Conservation (phyloP, 2,888 invertebrate species). For the Galerucella nymphaeae region DNA sequence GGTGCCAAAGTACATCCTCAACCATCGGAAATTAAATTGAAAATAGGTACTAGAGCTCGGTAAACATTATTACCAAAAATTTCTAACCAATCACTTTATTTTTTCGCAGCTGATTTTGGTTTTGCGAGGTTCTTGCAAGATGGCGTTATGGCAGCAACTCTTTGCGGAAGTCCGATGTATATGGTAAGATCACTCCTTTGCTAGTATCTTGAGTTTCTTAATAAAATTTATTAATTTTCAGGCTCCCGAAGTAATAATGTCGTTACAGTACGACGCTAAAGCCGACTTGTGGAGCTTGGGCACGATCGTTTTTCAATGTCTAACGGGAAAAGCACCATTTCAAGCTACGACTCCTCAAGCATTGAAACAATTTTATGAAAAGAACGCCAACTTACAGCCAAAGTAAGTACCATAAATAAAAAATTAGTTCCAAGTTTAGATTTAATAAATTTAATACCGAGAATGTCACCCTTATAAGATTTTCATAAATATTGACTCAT, state of each 20-base stretch:
- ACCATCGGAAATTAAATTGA: constrained; percentile 89
- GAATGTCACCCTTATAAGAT: no score
- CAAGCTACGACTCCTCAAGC: constrained; percentile 98
- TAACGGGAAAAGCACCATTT: constrained; percentile 99
- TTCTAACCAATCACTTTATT: background rate
- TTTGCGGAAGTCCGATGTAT: constrained; percentile 99
- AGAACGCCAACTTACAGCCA: constrained; percentile 89
- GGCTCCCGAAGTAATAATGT: constrained; percentile 99
- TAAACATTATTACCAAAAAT: no score
- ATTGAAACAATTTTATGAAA: constrained; percentile 96
- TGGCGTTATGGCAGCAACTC: constrained; percentile 99
- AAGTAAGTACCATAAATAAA: constrained; percentile 73
- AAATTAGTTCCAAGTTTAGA: background rate
- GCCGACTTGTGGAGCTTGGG: constrained; percentile 99
- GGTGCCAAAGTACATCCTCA: constrained; percentile 75
- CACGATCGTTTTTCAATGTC: constrained; percentile 89
- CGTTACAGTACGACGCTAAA: constrained; percentile 97
- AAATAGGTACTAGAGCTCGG: constrained; percentile 78
- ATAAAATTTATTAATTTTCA: constrained; percentile 58
- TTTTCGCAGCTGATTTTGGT: constrained; percentile 92
- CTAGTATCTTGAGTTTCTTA: no score
- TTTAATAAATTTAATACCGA: no score
- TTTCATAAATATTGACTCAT: no score
- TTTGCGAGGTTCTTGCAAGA: constrained; percentile 98
- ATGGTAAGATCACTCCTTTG: constrained; percentile 76